These are phyloP conservation scores for Hemicordylus capensis DNA, from an alignment of 2,113 vertebrate species.

Conservation along the genomic window DNA sequence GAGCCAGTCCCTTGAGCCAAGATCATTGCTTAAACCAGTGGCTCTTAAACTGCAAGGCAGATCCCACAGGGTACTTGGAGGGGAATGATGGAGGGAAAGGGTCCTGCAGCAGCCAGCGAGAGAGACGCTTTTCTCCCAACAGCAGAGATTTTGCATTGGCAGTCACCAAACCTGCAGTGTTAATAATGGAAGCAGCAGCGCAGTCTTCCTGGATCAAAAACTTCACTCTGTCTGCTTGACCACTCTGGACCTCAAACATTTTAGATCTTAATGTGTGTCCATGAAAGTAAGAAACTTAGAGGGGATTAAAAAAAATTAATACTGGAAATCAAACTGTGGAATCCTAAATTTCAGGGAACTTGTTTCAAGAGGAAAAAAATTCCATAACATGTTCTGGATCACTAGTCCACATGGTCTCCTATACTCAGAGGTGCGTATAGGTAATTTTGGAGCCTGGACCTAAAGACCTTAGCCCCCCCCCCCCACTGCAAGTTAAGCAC, in stretches of 20 bases:
- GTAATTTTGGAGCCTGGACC: too few relatives aligned
- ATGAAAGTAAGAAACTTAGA: neutral
- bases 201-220: too few relatives aligned
- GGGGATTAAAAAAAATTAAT: neutral
- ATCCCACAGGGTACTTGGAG: neutral
- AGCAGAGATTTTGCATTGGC: neutral
- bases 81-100: neutral
- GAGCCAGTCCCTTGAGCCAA: neutral
- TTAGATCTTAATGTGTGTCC: neutral
- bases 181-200: neutral
- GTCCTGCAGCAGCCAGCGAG: neutral
- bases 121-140: neutral
- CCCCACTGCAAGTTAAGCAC: too few relatives aligned
- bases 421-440: too few relatives aligned
- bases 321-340: neutral
- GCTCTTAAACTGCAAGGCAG: neutral
- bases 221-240: neutral
- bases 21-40: neutral
- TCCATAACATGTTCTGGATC: neutral
- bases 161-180: neutral
- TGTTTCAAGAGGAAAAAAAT: neutral
- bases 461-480: too few relatives aligned
- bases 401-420: too few relatives aligned
- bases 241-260: neutral
- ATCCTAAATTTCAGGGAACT: neutral